Evolutionary conservation across 1,140 invertebrate species (phyloP).

Genomic region (Thrips palmi): DNA sequence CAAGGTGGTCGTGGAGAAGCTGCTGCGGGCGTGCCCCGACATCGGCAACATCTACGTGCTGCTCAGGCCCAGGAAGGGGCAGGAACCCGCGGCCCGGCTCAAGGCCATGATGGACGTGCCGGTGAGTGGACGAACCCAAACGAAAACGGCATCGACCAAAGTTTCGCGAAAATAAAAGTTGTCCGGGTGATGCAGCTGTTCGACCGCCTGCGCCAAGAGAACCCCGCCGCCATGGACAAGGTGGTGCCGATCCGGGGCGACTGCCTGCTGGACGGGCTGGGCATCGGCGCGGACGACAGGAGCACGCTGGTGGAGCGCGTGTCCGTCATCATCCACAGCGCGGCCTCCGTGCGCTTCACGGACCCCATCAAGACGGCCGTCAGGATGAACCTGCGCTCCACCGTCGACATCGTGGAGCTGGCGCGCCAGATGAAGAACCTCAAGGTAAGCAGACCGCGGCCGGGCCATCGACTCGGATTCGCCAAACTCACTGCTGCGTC

Average conservation of each 20-base stretch:
- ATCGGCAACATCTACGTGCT: constrained; percentile 61
- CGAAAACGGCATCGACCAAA: constrained; percentile 45
- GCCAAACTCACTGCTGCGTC: background rate
- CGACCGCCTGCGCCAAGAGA: constrained; percentile 18
- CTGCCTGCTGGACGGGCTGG: constrained; percentile 59
- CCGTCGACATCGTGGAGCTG: constrained; percentile 44
- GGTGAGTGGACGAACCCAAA: no score
- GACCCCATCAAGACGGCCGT: constrained; percentile 61
- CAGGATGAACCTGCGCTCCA: constrained; percentile 56
- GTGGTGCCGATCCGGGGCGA: constrained; percentile 67
- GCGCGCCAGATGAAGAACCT: constrained; percentile 50
- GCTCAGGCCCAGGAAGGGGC: constrained; percentile 61
- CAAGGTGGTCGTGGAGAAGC: constrained; percentile 64
- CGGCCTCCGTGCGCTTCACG: constrained; percentile 89
- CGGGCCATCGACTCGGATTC: no score
- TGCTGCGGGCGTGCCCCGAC: constrained; percentile 56
- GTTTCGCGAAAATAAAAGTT: constrained; percentile 38
- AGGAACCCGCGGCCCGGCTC: no score
- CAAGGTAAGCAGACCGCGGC: no score
- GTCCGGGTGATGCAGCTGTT: constrained; percentile 31
- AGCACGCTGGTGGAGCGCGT: constrained; percentile 47
- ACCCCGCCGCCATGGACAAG: constrained; percentile 44
- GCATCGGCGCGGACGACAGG: constrained; percentile 41
- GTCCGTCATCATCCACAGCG: constrained; percentile 82
- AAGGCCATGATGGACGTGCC: no score